Conservation (phyloP, 2,113 vertebrate genomes). For the Numenius arquata region DNA sequence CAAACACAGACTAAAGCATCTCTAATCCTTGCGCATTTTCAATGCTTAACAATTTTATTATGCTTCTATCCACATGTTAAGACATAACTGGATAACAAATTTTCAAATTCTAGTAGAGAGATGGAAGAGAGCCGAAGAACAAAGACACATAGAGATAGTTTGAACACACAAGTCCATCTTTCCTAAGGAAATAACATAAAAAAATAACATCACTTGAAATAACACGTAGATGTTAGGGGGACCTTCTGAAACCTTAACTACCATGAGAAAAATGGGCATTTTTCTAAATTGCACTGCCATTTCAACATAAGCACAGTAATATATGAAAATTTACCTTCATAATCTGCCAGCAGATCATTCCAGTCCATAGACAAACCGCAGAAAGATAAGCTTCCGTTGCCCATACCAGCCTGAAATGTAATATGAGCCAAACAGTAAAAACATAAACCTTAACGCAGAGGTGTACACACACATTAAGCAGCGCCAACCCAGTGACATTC, state of each 20-base stretch:
- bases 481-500: neutral
- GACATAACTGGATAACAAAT: neutral
- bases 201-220: neutral
- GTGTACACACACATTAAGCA: neutral
- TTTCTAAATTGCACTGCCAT: neutral
- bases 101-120: neutral
- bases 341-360: slow-evolving; percentile 96
- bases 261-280: neutral
- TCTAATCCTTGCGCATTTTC: neutral
- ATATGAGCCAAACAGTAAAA: neutral
- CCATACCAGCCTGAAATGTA: slow-evolving; percentile 79
- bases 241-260: neutral
- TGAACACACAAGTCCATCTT: neutral
- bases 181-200: neutral
- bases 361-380: slow-evolving; percentile 90
- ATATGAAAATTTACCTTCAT: slow-evolving; percentile 82
- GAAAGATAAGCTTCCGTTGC: slow-evolving; percentile 80
- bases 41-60: neutral
- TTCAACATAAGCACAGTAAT: neutral
- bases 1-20: neutral
- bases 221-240: neutral
- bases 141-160: neutral
- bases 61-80: neutral
- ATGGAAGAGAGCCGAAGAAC: neutral
- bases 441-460: neutral